Percentiles rank a stretch among this genome's conserved stretches.
These are phyloP conservation scores for Brachionus manjavacas DNA, from an alignment of 1,140 invertebrate genomes.

Conservation along the genomic window DNA sequence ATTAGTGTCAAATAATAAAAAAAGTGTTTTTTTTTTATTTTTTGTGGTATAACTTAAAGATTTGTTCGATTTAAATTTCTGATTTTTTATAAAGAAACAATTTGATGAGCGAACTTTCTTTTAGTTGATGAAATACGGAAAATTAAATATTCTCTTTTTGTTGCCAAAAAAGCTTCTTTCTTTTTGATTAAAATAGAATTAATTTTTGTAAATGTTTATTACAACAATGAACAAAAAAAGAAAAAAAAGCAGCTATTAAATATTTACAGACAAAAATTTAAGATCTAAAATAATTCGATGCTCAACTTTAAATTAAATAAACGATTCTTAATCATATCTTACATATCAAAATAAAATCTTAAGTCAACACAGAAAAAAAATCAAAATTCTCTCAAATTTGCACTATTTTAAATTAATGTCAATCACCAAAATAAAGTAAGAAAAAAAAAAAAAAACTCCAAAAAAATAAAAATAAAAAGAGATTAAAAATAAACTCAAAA, in stretches of 20 bases:
- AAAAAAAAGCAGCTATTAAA: neutral
- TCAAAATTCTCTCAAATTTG: neutral
- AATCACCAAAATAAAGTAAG: neutral
- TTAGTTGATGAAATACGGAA: too few species aligned
- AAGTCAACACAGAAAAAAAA: neutral
- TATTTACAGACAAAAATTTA: neutral
- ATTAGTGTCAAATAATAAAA: too few species aligned
- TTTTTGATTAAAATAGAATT: neutral
- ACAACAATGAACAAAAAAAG: neutral
- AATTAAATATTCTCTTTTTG: too few species aligned
- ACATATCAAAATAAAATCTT: neutral
- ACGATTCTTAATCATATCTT: neutral
- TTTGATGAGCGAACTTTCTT: too few species aligned
- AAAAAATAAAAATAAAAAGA: neutral
- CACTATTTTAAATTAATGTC: constrained; percentile 7
- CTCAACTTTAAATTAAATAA: neutral
- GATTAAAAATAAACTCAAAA: constrained; percentile 6
- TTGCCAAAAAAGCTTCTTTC: too few species aligned
- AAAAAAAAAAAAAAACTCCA: neutral
- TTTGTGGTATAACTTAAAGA: too few species aligned
- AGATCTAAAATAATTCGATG: neutral
- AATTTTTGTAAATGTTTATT: neutral
- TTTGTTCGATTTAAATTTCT: too few species aligned
- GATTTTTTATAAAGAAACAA: too few species aligned
- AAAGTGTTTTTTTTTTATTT: too few species aligned